Evolutionary conservation across 2,888 invertebrate genomes (phyloP).

Genomic region (Tuta absoluta): DNA sequence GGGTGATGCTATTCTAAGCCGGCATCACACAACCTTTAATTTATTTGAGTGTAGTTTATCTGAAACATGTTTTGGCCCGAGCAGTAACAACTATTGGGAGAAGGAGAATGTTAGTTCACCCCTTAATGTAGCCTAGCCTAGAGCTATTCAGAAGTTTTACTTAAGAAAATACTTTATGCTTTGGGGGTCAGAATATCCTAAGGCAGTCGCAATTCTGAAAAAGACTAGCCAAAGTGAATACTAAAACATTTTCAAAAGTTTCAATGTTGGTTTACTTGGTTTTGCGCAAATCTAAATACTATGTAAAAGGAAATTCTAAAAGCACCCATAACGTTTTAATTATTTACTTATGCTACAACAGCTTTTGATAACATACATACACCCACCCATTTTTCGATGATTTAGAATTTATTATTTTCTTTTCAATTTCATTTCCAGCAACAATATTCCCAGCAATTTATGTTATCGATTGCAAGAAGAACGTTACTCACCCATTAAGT

Average conservation of each 20-base stretch:
- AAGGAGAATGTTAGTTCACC: not conserved
- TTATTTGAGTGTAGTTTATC: no score
- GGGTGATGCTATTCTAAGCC: no score
- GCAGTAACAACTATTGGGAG: no score
- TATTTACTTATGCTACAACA: no score
- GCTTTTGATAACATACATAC: no score
- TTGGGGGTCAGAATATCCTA: conserved; percentile 7
- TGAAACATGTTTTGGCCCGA: no score
- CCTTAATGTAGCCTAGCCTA: not conserved
- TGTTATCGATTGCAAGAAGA: not conserved
- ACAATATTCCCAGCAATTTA: not conserved
- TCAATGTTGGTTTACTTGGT: conserved; percentile 4
- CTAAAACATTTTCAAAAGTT: not conserved
- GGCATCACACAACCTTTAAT: no score
- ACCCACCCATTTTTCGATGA: no score
- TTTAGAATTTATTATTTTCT: no score
- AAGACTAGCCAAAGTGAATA: not conserved
- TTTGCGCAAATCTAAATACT: not conserved
- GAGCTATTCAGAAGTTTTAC: not conserved
- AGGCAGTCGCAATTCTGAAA: not conserved
- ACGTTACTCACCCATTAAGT: not conserved
- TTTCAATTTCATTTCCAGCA: not conserved
- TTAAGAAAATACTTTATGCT: not conserved
- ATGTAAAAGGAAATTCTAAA: not conserved
- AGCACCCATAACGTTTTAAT: not conserved